A percentile compares a stretch with the other conserved stretches of the same genome.
These are phyloP conservation scores for Dinoponera quadriceps DNA, from an alignment of 1,140 invertebrate species.

Conservation along the genomic window DNA sequence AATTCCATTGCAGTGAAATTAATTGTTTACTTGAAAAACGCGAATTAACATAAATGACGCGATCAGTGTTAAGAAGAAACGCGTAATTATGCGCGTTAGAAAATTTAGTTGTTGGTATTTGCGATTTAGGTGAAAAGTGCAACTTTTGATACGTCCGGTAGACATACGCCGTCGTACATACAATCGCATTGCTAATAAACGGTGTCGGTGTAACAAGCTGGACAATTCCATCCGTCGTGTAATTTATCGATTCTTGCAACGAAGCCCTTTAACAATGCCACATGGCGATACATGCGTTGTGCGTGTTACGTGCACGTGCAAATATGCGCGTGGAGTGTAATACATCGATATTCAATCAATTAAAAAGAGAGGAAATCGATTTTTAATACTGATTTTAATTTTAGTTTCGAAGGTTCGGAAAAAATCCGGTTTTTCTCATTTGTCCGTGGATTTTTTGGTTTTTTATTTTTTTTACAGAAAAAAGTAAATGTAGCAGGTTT, in stretches of 20 bases:
- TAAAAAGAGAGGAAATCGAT: background rate
- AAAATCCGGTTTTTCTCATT: no score
- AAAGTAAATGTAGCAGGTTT: no score
- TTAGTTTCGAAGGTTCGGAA: no score
- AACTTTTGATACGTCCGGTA: background rate
- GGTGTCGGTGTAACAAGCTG: background rate
- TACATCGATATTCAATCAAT: conserved; percentile 9
- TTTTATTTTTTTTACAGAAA: no score
- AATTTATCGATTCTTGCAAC: conserved; percentile 23
- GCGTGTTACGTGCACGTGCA: background rate
- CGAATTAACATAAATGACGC: no score
- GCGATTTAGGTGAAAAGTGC: background rate
- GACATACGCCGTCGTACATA: background rate
- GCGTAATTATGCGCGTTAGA: no score
- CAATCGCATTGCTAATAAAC: conserved; percentile 24
- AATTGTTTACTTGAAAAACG: no score
- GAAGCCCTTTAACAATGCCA: background rate
- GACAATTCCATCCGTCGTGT: background rate
- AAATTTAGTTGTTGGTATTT: background rate
- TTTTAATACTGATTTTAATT: no score
- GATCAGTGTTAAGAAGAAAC: no score
- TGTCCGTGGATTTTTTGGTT: no score
- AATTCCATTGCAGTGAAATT: no score
- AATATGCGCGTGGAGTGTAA: background rate
- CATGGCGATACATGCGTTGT: background rate